Base-by-base conservation (phyloP, 2,888 invertebrate species). In the Cosmia trapezina region DNA sequence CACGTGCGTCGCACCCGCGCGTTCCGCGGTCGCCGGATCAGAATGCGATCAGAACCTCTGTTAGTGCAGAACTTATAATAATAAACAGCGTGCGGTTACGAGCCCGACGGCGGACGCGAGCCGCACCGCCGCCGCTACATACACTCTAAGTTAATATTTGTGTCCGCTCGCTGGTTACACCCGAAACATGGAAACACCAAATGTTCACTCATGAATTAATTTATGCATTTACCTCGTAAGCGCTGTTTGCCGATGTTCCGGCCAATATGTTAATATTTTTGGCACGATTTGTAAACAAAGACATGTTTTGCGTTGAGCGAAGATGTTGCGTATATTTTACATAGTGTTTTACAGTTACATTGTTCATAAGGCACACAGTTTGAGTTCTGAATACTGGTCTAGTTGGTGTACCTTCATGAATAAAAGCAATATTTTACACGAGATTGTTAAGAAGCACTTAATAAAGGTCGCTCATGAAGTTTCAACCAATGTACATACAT, bases 31-130 rank as follows among this genome's bases (percentile, higher is more conserved):
- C 93, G 93, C 91, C 90, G 89, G 89, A 37, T 90, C 90, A 90
- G 37, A 37, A 37, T 28, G 91, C 92, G 94, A 91, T 93, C 92
- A 88, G 93, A 93, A 95, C 95, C 94, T 94, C 92, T 94, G 91
- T 93, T 95, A 96, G 96, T 95, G 94, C 93, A 94, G 93, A 93
- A 95, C 94, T 95, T 96, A 95, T 95, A 93, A 96, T 95, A 95
- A 95, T 95, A 94, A 94, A 93, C 93, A 91, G 91, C 90, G 91
- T 89, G 93, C 93, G 94, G 92, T 93, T 92, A 90, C 92, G 89
- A 93, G 92, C 90, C 90, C 91, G 91, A 92, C 88, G 93, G 92
- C 90, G 88, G 87, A 89, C 88, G 93, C 84, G 90, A 79, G 90
- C 91, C 91, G 86, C 85, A 91, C 92, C 93, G 92, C 93, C 91